These are phyloP conservation scores for Pimephales promelas DNA, from an alignment of 2,113 vertebrate species.

Conservation along the genomic window DNA sequence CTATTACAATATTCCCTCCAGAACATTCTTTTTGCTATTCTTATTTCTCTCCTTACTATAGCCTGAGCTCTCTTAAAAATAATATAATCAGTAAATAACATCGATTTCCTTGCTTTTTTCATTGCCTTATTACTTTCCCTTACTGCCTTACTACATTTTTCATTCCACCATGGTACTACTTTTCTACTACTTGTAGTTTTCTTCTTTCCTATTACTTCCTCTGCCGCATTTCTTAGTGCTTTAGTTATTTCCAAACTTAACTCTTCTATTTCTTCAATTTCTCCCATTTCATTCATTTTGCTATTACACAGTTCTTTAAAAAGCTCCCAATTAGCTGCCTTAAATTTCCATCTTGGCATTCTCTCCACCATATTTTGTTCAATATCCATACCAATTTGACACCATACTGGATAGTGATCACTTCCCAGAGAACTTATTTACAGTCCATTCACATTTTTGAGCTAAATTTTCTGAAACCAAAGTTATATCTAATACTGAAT, in stretches of 20 bases:
- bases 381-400: background rate
- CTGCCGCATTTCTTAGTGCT: background rate
- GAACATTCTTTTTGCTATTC: background rate
- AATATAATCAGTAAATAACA: background rate
- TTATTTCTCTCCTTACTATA: background rate
- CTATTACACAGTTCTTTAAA: background rate
- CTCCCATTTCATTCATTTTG: background rate
- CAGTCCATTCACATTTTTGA: conserved; percentile 6
- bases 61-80: too few species aligned
- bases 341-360: background rate
- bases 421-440: background rate
- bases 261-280: background rate
- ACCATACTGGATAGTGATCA: background rate
- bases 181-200: background rate
- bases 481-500: background rate
- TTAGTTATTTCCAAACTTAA: background rate
- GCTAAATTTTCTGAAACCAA: background rate
- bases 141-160: background rate
- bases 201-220: background rate
- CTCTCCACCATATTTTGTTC: background rate
- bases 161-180: conserved; percentile 11
- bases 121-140: background rate
- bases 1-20: background rate
- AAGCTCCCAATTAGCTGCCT: background rate
- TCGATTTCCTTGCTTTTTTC: background rate